Conservation (phyloP, 2,113 vertebrate genomes). For the Nerophis ophidion region DNA sequence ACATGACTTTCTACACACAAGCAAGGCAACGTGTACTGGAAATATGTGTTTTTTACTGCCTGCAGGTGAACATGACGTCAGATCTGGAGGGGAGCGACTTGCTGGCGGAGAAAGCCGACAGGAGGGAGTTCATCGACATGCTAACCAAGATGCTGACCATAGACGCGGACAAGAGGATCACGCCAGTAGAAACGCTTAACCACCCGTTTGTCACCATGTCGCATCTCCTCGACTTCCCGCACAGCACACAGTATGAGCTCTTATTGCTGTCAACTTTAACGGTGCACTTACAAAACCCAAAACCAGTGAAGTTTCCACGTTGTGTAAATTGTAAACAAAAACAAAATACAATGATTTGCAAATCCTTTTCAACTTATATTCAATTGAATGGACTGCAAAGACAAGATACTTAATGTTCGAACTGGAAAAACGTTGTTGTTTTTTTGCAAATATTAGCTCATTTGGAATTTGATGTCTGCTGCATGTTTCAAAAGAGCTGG, state of each 20-base stretch:
- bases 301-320: too few species aligned
- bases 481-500: too few species aligned
- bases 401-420: too few species aligned
- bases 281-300: not conserved
- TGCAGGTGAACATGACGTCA: conserved; percentile 93
- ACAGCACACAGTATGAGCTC: conserved; percentile 88
- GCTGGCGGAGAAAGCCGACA: conserved; percentile 95
- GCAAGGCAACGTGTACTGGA: not conserved
- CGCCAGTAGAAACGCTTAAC: conserved; percentile 95
- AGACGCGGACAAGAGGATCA: conserved; percentile 96
- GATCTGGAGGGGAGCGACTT: conserved; percentile 96
- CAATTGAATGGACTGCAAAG: too few species aligned
- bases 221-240: conserved; percentile 93
- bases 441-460: too few species aligned
- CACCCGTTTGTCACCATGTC: conserved; percentile 98
- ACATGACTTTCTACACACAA: conserved; percentile 4
- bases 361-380: too few species aligned
- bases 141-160: conserved; percentile 99
- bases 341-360: too few species aligned
- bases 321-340: too few species aligned
- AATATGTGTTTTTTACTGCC: conserved; percentile 27
- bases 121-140: conserved; percentile 97
- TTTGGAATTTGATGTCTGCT: too few species aligned
- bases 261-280: conserved; percentile 2
- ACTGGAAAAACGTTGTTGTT: too few species aligned